Conservation (phyloP, 2,797 vertebrate genomes). For the Paratrypauchen microcephalus region DNA sequence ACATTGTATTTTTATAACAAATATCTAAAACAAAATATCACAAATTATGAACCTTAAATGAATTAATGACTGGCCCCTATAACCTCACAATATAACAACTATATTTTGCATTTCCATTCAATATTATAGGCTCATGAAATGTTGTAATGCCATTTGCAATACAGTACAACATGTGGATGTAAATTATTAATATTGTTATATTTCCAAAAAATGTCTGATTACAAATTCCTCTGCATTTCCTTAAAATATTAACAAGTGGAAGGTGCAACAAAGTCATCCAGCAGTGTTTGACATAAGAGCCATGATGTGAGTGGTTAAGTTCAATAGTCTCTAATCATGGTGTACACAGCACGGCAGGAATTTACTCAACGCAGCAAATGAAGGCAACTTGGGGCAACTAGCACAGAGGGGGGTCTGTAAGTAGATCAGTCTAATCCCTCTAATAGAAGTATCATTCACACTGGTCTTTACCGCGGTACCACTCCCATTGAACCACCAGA, state of each 20-base stretch:
- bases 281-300: constrained; percentile 65
- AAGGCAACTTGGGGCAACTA: constrained; percentile 77
- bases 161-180: no score
- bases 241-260: constrained; percentile 9
- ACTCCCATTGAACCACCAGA: constrained; percentile 50
- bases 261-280: constrained; percentile 50
- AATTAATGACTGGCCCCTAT: no score
- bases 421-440: constrained; percentile 78
- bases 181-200: neutral
- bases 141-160: no score
- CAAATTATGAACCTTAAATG: no score
- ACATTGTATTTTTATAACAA: no score
- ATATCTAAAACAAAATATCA: no score
- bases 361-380: constrained; percentile 74
- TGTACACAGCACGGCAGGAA: constrained; percentile 71
- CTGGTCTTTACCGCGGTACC: constrained; percentile 57
- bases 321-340: constrained; percentile 69
- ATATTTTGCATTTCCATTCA: no score
- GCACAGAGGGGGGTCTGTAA: constrained; percentile 76
- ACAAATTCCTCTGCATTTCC: constrained; percentile 3
- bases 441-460: constrained; percentile 80
- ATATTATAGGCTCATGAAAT: no score
- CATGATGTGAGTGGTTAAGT: constrained; percentile 66
- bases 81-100: no score
- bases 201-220: neutral